Evolutionary conservation across 2,113 vertebrate species (phyloP), one percentile per base, ranked within the genome.

Genomic region (Mellivora capensis): DNA sequence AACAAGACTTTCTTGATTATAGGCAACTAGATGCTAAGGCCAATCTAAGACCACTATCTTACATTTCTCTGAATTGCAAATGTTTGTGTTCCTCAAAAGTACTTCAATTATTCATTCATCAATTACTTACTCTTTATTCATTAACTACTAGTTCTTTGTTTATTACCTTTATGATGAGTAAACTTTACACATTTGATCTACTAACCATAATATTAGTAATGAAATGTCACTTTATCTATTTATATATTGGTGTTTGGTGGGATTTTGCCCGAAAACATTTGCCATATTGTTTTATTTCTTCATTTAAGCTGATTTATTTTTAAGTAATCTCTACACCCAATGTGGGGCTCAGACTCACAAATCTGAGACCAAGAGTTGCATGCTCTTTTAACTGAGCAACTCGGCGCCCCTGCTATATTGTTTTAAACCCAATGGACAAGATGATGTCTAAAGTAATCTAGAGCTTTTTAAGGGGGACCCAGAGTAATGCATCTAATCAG

Each of bases 51-150:
- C 13, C 67, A 90, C 34, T 59, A 6, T 67, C n/a, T 89, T 62
- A 34, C 77, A 42, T 87, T 64, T 96, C 81, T 95, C 64, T 92
- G 54, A 69, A 31, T 80, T 92, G 94, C 23, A 76, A 85, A 92
- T 84, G 83, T 79, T 74, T 93, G n/a, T 93, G 44, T 91, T 91
- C 49, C 96, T 82, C 42, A 77, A 95, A 97, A 93, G 18, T 39
- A 61, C 18, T 62, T 88, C 54, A 61, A 49, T 52, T 80, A 86
- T 76, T 84, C 72, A 77, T 37, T 76, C 17, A 64, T 88, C 88
- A 39, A 81, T 49, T 23, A 84, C 14, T 64, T 52, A 83, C 59
- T 84, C 27, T 39, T 59, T 91, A 62, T 69, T 47, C 17, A 34
- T 85, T 72, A 90, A 86, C 7, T 76, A 80, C 27, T 72, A 76